Evolutionary conservation across 2,113 vertebrate genomes (phyloP).

Genomic region (Proteles cristata): DNA sequence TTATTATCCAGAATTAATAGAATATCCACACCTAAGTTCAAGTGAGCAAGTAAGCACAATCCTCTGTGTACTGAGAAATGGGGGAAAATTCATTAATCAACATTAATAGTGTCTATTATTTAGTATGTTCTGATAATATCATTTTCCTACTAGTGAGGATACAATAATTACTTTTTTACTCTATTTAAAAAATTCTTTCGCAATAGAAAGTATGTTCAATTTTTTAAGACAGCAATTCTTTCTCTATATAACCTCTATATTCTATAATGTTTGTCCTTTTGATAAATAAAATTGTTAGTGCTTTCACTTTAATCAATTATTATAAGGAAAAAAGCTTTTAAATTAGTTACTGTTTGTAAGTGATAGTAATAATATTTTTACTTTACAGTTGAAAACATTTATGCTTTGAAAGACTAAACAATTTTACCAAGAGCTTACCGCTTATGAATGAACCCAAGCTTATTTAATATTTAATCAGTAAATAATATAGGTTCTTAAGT

Average conservation of each 20-base stretch:
- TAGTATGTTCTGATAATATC: not conserved
- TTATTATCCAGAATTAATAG: not conserved
- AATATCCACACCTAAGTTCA: not conserved
- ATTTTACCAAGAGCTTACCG: not conserved
- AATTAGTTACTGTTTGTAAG: constrained; percentile 29
- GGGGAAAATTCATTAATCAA: not conserved
- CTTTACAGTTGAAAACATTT: not conserved
- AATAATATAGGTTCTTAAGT: not conserved
- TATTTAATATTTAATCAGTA: constrained; percentile 44
- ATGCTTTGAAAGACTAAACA: constrained; percentile 39
- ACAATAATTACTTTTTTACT: constrained; percentile 28
- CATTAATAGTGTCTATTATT: not conserved
- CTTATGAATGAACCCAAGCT: not conserved
- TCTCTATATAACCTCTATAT: not conserved
- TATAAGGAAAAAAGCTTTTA: not conserved
- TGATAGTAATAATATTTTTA: constrained; percentile 31
- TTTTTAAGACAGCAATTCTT: not conserved
- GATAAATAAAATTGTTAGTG: constrained; percentile 42
- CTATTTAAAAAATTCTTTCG: not conserved
- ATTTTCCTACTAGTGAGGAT: not conserved
- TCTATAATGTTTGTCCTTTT: constrained; percentile 13
- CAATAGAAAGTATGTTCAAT: not conserved
- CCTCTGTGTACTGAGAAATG: not conserved
- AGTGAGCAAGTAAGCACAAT: not conserved
- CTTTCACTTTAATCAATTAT: constrained; percentile 17